phyloP scores from a whole-genome alignment of 1,140 invertebrate species.

The Gonioctena quinquepunctata region DNA sequence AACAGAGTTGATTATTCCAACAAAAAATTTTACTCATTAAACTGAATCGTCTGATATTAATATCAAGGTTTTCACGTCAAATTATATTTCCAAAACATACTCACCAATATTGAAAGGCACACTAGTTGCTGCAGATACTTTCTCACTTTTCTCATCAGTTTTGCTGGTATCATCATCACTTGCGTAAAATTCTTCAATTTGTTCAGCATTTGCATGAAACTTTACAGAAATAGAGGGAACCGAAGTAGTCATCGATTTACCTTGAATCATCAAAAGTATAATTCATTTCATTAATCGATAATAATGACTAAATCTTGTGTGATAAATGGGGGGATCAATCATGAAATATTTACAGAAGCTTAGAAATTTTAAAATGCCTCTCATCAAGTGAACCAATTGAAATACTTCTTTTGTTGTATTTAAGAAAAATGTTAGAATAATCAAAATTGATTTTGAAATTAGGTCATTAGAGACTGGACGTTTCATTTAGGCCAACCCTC shows the following conservation, averaged over 20 bases:
- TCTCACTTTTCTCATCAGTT: constrained; percentile 14
- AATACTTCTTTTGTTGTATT: not conserved
- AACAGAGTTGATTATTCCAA: too few species aligned
- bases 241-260: constrained; percentile 68
- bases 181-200: constrained; percentile 68
- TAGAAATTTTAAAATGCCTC: too few species aligned
- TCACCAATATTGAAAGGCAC: constrained; percentile 18
- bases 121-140: constrained; percentile 7
- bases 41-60: too few species aligned
- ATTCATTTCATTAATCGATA: not conserved
- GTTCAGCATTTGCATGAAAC: constrained; percentile 73
- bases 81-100: too few species aligned
- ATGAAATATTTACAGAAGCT: too few species aligned
- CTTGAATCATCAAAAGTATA: constrained; percentile 54
- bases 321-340: too few species aligned
- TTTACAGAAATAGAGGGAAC: constrained; percentile 65
- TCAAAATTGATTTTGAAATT: too few species aligned
- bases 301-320: not conserved
- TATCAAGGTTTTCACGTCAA: too few species aligned
- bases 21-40: too few species aligned
- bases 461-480: too few species aligned
- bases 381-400: too few species aligned
- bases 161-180: constrained; percentile 61
- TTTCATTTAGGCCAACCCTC: too few species aligned
- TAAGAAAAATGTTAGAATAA: not conserved